phyloP scores from a whole-genome alignment of 2,113 vertebrate species.

The Xyliphius kryptos region DNA sequence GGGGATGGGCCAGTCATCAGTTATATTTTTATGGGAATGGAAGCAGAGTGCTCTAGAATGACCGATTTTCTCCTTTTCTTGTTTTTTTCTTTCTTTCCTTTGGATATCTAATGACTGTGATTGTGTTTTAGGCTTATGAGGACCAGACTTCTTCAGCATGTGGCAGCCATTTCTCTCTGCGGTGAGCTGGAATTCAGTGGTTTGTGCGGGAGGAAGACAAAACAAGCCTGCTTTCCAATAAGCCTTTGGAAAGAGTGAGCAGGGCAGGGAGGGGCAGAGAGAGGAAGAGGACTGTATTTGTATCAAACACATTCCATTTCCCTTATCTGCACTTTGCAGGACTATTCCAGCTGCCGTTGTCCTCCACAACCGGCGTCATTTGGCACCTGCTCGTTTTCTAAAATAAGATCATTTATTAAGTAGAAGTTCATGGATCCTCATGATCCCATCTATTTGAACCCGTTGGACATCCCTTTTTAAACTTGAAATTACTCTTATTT shows the following conservation, averaged over 20 bases:
- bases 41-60: too few relatives aligned
- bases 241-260: conserved; percentile 30
- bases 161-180: conserved; percentile 54
- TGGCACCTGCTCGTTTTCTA: conserved; percentile 18
- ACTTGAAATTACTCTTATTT: too few relatives aligned
- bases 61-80: conserved; percentile 24
- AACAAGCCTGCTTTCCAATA: conserved; percentile 47
- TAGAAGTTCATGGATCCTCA: too few relatives aligned
- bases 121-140: conserved; percentile 47
- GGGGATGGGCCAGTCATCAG: too few relatives aligned
- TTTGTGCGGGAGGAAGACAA: conserved; percentile 45
- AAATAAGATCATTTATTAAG: too few relatives aligned
- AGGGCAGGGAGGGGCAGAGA: conserved; percentile 5
- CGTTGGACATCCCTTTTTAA: too few relatives aligned
- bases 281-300: conserved; percentile 15
- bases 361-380: background rate
- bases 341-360: conserved; percentile 14
- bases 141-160: conserved; percentile 56
- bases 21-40: too few relatives aligned
- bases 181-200: conserved; percentile 52
- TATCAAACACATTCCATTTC: conserved; percentile 17
- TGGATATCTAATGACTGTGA: conserved; percentile 50
- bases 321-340: too few relatives aligned
- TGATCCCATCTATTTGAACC: too few relatives aligned
- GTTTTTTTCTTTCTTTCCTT: background rate